phyloP scores from a whole-genome alignment of 2,113 vertebrate genomes.

The Pituophis catenifer region DNA sequence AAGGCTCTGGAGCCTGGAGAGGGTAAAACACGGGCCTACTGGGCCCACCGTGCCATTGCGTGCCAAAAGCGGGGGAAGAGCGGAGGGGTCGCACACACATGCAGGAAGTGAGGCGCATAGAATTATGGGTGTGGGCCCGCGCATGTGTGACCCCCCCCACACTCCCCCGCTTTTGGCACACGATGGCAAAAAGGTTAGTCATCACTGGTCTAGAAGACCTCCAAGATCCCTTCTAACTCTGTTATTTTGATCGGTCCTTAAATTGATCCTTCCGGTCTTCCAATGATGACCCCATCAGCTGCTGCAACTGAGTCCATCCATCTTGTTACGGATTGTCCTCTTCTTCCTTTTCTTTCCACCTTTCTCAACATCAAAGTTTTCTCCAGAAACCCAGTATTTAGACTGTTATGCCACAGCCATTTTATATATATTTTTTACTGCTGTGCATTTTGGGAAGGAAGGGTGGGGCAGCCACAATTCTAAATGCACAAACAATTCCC shows the following conservation, averaged over 20 bases:
- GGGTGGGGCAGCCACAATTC: not conserved
- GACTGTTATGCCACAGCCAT: not conserved
- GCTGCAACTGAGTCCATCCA: not conserved
- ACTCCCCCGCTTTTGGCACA: too few species aligned
- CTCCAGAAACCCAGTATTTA: not conserved
- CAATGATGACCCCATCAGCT: not conserved
- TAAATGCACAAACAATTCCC: not conserved
- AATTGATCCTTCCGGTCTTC: not conserved
- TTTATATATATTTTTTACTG: not conserved
- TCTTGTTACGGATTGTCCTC: not conserved
- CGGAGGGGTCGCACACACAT: too few species aligned
- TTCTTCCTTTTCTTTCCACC: not conserved
- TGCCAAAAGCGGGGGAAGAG: too few species aligned
- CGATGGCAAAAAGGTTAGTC: too few species aligned
- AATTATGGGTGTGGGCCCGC: too few species aligned
- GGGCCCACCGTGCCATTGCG: too few species aligned
- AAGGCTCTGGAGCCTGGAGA: too few species aligned
- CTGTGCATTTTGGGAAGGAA: not conserved
- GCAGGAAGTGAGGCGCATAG: too few species aligned
- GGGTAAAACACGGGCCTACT: too few species aligned
- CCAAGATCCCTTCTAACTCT: not conserved
- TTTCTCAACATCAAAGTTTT: not conserved
- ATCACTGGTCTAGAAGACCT: not conserved
- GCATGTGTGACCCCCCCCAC: too few species aligned
- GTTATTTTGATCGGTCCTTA: not conserved